These are phyloP conservation scores for Subanguina moxae DNA, from an alignment of 1,140 invertebrate species.

Conservation along the genomic window DNA sequence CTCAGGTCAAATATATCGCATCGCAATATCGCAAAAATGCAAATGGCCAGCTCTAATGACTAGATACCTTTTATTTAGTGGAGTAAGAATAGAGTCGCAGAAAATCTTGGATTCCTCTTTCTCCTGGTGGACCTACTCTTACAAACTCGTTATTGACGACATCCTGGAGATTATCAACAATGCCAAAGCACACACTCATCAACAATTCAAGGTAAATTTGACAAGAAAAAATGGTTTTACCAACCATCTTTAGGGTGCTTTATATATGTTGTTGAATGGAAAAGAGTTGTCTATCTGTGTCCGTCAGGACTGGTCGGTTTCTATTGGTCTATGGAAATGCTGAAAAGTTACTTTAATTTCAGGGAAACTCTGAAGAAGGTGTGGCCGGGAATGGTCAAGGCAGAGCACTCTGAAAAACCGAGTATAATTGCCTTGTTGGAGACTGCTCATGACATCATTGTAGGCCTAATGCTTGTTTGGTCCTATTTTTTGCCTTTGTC, in stretches of 20 bases:
- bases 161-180: slow-evolving; percentile 66
- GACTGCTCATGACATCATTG: slow-evolving; percentile 62
- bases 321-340: too few relatives aligned
- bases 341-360: too few relatives aligned
- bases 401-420: slow-evolving; percentile 74
- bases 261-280: slow-evolving; percentile 72
- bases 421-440: slow-evolving; percentile 75
- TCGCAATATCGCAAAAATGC: too few relatives aligned
- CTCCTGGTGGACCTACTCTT: slow-evolving; percentile 66
- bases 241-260: slow-evolving; percentile 65
- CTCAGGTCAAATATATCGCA: too few relatives aligned
- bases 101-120: slow-evolving; percentile 63
- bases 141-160: slow-evolving; percentile 65
- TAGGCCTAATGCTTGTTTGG: neutral
- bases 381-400: slow-evolving; percentile 68
- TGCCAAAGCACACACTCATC: slow-evolving; percentile 67
- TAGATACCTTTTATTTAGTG: slow-evolving; percentile 15
- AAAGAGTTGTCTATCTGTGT: slow-evolving; percentile 67
- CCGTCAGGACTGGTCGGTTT: slow-evolving; percentile 69
- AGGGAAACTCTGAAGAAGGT: slow-evolving; percentile 66
- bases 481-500: too few relatives aligned
- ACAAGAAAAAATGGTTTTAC: slow-evolving; percentile 28
- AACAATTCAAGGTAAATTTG: slow-evolving; percentile 69
- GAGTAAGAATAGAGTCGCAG: slow-evolving; percentile 69
- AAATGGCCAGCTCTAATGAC: too few relatives aligned